Conservation (phyloP, 1,140 invertebrate genomes). For the Drosophila pachea region DNA sequence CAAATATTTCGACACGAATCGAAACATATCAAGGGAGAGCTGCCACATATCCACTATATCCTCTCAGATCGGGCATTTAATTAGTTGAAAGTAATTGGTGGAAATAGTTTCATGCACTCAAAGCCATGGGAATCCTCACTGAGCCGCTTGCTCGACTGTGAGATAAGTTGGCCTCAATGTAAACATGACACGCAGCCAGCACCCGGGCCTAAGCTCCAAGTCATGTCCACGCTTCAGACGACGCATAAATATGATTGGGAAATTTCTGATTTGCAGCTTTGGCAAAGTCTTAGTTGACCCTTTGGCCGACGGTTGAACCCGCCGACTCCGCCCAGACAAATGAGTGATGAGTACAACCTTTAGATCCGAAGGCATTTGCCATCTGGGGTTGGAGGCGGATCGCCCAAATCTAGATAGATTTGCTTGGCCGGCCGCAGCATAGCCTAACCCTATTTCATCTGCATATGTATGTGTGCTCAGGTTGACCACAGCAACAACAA, state of each 20-base stretch:
- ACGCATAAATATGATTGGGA: conserved; percentile 67
- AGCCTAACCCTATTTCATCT: conserved; percentile 26
- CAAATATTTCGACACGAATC: conserved; percentile 1
- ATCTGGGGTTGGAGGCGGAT: not conserved
- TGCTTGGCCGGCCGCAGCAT: conserved; percentile 27
- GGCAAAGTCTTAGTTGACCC: conserved; percentile 33
- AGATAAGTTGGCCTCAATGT: too few relatives aligned
- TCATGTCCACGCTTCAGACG: conserved; percentile 1
- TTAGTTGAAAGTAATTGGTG: too few relatives aligned
- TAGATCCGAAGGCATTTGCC: not conserved
- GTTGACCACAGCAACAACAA: conserved; percentile 10
- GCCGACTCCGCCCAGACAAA: conserved; percentile 12
- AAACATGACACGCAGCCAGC: not conserved
- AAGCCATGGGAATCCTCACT: too few relatives aligned
- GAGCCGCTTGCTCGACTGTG: too few relatives aligned
- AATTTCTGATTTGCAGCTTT: conserved; percentile 52
- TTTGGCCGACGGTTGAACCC: conserved; percentile 15
- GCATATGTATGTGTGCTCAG: conserved; percentile 17
- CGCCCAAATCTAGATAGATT: conserved; percentile 20
- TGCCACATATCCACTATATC: not conserved
- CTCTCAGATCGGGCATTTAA: too few relatives aligned
- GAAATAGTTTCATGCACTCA: too few relatives aligned
- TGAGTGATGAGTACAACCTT: conserved; percentile 31
- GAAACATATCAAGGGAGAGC: not conserved
- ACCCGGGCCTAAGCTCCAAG: not conserved